phyloP scores from a whole-genome alignment of 2,113 vertebrate species.

The Cacatua alba region DNA sequence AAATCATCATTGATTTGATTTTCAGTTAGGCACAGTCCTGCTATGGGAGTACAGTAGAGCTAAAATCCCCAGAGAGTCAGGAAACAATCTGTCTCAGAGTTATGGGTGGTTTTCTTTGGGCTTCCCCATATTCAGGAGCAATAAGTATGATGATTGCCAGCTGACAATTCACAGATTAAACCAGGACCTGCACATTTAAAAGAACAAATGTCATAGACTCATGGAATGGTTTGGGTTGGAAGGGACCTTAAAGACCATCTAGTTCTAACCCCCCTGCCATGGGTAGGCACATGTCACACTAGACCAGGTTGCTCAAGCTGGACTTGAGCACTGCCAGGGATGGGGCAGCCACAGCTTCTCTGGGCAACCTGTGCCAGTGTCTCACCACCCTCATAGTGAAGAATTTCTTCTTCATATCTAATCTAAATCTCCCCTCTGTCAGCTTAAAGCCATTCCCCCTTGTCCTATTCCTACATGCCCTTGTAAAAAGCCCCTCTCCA shows the following conservation, averaged over 20 bases:
- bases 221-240: neutral
- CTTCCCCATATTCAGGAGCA: neutral
- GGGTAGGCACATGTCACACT: neutral
- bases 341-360: neutral
- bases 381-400: neutral
- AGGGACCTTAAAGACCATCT: neutral
- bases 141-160: neutral
- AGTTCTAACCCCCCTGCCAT: neutral
- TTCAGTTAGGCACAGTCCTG: neutral
- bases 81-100: neutral
- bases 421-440: neutral
- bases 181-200: neutral
- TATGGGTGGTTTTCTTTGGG: neutral
- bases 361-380: neutral
- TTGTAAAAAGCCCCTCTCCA: neutral
- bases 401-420: neutral
- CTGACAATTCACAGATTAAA: neutral
- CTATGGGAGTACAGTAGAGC: neutral
- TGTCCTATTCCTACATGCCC: neutral
- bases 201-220: neutral
- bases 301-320: neutral
- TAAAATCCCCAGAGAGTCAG: neutral
- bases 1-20: conserved; percentile 20
- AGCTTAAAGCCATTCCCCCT: neutral
- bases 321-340: neutral